Percentiles rank a stretch among this genome's conserved stretches.
These are phyloP conservation scores for Acrocephalus kingi DNA, from an alignment of 2,113 vertebrate species.

Conservation along the genomic window DNA sequence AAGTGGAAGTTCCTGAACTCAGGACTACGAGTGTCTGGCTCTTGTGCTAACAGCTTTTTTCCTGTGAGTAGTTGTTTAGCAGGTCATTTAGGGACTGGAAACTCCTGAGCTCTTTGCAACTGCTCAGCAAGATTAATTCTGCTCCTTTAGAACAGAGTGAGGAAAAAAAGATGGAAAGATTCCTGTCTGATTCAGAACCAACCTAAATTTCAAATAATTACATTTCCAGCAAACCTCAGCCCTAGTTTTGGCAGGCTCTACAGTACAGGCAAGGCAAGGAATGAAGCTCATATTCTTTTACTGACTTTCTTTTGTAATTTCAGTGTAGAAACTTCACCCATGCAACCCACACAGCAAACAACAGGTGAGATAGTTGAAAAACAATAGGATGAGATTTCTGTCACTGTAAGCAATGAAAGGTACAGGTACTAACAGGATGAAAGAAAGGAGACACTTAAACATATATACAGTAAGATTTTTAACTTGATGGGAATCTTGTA, in stretches of 20 bases:
- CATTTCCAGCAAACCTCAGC: slow-evolving; percentile 31
- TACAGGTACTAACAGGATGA: background rate
- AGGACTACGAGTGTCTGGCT: background rate
- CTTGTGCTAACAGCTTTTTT: background rate
- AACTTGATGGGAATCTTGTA: background rate
- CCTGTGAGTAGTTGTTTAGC: background rate
- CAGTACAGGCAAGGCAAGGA: background rate
- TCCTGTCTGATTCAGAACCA: slow-evolving; percentile 5
- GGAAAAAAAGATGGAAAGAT: background rate
- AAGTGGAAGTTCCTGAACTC: background rate
- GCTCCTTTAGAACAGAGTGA: background rate
- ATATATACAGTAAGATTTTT: background rate
- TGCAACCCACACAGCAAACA: background rate
- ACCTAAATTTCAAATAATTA: slow-evolving; percentile 4
- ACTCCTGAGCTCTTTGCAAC: background rate
- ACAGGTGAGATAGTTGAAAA: background rate
- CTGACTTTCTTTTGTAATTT: background rate
- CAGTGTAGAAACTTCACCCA: background rate
- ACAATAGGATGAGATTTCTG: background rate
- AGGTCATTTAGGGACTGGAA: slow-evolving; percentile 25
- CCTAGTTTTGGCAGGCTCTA: background rate
- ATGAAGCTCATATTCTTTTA: background rate
- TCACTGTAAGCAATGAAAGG: background rate
- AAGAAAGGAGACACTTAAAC: background rate
- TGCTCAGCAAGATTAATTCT: background rate